A percentile compares a stretch with the other conserved stretches of the same genome.
These are phyloP conservation scores for Idris sp. DNA, from an alignment of 1,140 invertebrate genomes.

Conservation along the genomic window DNA sequence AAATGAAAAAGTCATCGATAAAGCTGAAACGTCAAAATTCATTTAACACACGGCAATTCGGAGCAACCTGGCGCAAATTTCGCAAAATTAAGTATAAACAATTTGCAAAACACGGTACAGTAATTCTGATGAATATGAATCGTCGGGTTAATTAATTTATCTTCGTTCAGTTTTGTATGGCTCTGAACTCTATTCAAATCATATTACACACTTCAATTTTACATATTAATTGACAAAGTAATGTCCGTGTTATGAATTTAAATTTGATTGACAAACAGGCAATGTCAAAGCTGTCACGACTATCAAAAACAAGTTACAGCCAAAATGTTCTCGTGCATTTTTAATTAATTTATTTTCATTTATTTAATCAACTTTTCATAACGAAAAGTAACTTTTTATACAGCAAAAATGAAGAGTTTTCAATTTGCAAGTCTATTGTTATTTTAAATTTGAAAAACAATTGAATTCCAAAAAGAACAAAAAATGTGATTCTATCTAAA, in stretches of 20 bases:
- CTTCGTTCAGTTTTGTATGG: neutral
- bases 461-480: too few species aligned
- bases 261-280: constrained; percentile 7
- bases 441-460: too few species aligned
- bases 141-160: constrained; percentile 1
- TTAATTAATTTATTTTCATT: neutral
- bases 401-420: too few species aligned
- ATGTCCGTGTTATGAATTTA: constrained; percentile 12
- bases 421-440: too few species aligned
- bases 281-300: neutral
- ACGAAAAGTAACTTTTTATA: too few species aligned
- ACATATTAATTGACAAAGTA: constrained; percentile 22
- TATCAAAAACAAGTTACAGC: neutral
- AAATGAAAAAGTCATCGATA: constrained; percentile 37
- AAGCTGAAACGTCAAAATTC: constrained; percentile 14
- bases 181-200: neutral
- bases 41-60: neutral
- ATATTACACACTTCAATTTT: constrained; percentile 7
- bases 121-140: neutral
- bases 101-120: neutral
- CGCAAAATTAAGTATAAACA: constrained; percentile 6
- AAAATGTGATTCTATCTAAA: too few species aligned
- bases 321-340: neutral
- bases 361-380: too few species aligned
- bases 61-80: constrained; percentile 1